Evolutionary conservation across 2,888 invertebrate species (phyloP), one percentile per base, ranked within the genome.

Genomic region (Drosophila sordidula): DNA sequence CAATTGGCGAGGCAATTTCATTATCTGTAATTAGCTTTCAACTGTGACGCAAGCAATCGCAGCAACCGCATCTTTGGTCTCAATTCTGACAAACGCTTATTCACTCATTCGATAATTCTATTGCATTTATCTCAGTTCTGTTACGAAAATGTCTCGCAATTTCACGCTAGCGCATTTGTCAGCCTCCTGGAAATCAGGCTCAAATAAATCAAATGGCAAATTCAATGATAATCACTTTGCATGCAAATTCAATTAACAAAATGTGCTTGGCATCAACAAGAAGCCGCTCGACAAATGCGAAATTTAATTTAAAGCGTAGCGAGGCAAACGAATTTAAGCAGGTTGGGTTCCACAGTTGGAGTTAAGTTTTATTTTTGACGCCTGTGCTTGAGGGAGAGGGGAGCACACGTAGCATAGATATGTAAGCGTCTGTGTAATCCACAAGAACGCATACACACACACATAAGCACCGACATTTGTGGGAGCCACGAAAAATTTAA

Each of bases 401-500:
- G 39, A 32, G 9, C 1, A 32, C 69, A 58, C 52, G 54, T 70
- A 64, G 61, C 72, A 59, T 58, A 56, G 54, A 59, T 64, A 65
- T 56, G 79, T 70, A 67, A 66, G 65, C 66, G 50, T 62, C 51
- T 56, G 67, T 62, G 79, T 80, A 63, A 76, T 76, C 67, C 81
- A 45, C 61, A 71, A 50, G 62, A 51, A 50, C 49, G 42, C 56
- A 32, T 8, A 47, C 39, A 42, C 16, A 52, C 47, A 51, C 34
- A 59, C 18, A 47, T 16, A 9, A 38, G 47, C 56, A 59, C 57
- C 44, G 41, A 69, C 78, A 70, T 82, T 80, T 85, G 82, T 59
- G 73, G 65, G 55, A 61, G 78, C 73, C 73, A 85, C 75, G 85
- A 82, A 82, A 85, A 87, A 85, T 85, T 76, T 87, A 85, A 85